Evolutionary conservation across 2,888 invertebrate genomes (phyloP).

Genomic region (Carcina quercana): DNA sequence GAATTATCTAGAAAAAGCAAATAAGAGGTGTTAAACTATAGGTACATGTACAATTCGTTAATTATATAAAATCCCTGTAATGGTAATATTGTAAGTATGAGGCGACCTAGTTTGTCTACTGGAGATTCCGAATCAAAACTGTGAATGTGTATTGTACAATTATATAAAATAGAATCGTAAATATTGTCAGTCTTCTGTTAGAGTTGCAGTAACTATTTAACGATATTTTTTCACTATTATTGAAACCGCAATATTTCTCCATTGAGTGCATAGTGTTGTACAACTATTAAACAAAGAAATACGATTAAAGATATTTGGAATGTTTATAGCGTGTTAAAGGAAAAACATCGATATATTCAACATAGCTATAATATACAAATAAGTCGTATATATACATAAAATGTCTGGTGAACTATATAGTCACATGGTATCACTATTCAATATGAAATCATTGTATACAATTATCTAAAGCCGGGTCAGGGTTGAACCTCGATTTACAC

Average conservation of each 20-base stretch:
- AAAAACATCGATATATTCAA: conserved; percentile 32
- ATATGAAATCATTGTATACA: conserved; percentile 67
- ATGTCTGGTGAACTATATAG: conserved; percentile 28
- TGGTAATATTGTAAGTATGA: conserved; percentile 69
- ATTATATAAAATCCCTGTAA: conserved; percentile 75
- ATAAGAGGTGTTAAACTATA: conserved; percentile 53
- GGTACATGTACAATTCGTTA: conserved; percentile 61
- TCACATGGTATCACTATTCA: conserved; percentile 37
- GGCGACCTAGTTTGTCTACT: conserved; percentile 47
- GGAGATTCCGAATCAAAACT: conserved; percentile 31
- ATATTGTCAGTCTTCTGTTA: conserved; percentile 71
- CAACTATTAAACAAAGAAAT: conserved; percentile 12
- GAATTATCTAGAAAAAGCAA: too few species aligned
- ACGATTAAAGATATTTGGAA: conserved; percentile 28
- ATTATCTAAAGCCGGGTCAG: conserved; percentile 71
- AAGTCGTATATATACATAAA: conserved; percentile 48
- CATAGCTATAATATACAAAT: conserved; percentile 42
- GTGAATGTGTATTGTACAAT: conserved; percentile 57
- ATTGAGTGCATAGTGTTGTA: conserved; percentile 2
- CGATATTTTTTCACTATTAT: too few species aligned
- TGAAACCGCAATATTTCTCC: too few species aligned
- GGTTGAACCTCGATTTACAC: conserved; percentile 60
- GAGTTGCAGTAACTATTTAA: conserved; percentile 45
- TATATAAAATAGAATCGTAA: conserved; percentile 71
- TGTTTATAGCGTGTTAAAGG: conserved; percentile 32